Evolutionary conservation across 1,140 invertebrate genomes (phyloP).

Genomic region (Semibalanus balanoides): DNA sequence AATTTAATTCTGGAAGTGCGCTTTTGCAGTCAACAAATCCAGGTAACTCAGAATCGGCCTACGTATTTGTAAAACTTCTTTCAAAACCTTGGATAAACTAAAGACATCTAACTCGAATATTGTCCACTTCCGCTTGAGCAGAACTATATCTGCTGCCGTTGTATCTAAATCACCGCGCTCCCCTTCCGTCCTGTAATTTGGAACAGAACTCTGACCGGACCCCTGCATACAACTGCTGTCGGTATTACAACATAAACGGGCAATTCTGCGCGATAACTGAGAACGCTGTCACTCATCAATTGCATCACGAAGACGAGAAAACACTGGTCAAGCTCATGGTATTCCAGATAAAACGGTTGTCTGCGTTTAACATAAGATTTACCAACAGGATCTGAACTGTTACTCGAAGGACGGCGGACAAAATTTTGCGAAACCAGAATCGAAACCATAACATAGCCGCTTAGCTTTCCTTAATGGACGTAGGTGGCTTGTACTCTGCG

Average conservation of each 20-base stretch:
- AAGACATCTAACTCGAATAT: background rate
- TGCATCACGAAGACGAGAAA: background rate
- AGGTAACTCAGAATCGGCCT: background rate
- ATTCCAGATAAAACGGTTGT: background rate
- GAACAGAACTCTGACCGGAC: background rate
- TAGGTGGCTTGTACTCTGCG: background rate
- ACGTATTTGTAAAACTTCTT: background rate
- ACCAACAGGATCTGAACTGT: background rate
- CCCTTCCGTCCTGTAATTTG: background rate
- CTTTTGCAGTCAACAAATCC: background rate
- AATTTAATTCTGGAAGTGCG: background rate
- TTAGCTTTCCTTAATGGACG: background rate
- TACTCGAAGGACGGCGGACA: background rate
- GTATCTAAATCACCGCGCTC: background rate
- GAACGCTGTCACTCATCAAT: background rate
- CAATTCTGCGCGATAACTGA: background rate
- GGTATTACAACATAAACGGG: background rate
- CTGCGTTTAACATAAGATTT: background rate
- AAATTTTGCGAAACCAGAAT: background rate
- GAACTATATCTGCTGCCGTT: background rate
- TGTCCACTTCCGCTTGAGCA: background rate
- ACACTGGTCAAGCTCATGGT: background rate
- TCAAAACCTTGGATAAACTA: background rate
- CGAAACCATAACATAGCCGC: background rate
- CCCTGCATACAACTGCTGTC: background rate